These are phyloP conservation scores for Calephelis virginiensis DNA, from an alignment of 1,140 invertebrate species.

Conservation along the genomic window DNA sequence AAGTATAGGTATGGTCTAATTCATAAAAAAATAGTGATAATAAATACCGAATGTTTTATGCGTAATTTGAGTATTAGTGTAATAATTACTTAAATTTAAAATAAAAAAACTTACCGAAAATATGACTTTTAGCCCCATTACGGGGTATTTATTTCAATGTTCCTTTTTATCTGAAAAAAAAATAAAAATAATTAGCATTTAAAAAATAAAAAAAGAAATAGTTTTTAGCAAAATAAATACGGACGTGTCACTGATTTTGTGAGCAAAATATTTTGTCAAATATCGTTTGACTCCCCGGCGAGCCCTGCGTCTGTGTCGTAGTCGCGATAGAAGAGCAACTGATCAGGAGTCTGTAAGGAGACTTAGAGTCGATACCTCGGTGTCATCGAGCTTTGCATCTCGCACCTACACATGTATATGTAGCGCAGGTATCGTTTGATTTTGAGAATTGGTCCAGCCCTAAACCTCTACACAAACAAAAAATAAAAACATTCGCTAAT, in stretches of 20 bases:
- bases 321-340: conserved; percentile 57
- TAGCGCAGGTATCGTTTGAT: conserved; percentile 3
- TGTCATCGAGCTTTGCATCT: conserved; percentile 63
- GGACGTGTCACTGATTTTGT: conserved; percentile 10
- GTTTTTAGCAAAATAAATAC: conserved; percentile 7
- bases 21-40: not conserved
- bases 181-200: not conserved
- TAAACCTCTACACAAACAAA: not conserved
- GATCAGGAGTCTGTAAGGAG: conserved; percentile 51
- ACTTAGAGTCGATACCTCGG: conserved; percentile 67
- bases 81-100: not conserved
- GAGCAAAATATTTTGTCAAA: conserved; percentile 11
- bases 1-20: not conserved
- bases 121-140: conserved; percentile 54
- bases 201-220: not conserved
- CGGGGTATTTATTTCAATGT: conserved; percentile 36
- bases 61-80: not conserved
- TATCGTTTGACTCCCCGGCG: conserved; percentile 1
- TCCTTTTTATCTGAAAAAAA: conserved; percentile 28
- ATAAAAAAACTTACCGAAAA: conserved; percentile 51
- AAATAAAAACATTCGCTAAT: not conserved
- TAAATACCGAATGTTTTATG: not conserved
- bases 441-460: conserved; percentile 28
- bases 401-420: conserved; percentile 41
- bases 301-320: conserved; percentile 40